phyloP scores from a whole-genome alignment of 1,140 invertebrate genomes.

The Drosophila pectinifera region DNA sequence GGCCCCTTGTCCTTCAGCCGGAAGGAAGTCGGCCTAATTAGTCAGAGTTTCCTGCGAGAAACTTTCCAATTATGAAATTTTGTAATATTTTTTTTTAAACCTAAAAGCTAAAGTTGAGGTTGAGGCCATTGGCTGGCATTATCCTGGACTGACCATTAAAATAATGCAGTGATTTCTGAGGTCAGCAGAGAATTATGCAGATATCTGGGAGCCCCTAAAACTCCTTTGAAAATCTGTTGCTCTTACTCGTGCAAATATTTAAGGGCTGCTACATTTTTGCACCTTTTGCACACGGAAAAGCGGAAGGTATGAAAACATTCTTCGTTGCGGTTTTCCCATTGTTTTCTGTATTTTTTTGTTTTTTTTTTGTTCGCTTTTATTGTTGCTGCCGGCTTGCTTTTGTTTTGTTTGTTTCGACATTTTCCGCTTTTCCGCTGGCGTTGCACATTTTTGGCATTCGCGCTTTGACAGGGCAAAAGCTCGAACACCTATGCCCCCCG shows the following conservation, averaged over 20 bases:
- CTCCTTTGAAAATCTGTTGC: constrained; percentile 69
- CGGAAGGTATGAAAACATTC: constrained; percentile 79
- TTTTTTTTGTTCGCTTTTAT: neutral
- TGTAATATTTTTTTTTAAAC: constrained; percentile 19
- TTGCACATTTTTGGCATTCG: constrained; percentile 81
- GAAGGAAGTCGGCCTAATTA: constrained; percentile 63
- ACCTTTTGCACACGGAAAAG: constrained; percentile 49
- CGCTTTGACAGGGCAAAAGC: constrained; percentile 71
- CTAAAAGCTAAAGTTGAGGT: neutral
- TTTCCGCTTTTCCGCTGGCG: constrained; percentile 60
- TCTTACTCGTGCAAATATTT: constrained; percentile 76
- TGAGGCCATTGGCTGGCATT: constrained; percentile 11
- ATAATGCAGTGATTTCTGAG: constrained; percentile 80
- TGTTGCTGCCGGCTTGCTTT: constrained; percentile 2
- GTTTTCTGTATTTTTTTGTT: constrained; percentile 55
- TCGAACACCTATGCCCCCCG: neutral
- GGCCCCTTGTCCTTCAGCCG: constrained; percentile 23
- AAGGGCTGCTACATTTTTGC: constrained; percentile 81
- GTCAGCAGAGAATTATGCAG: constrained; percentile 68
- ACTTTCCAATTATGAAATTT: constrained; percentile 70
- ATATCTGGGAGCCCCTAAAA: constrained; percentile 18
- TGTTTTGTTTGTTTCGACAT: constrained; percentile 41
- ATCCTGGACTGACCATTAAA: constrained; percentile 56
- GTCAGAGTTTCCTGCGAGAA: constrained; percentile 28
- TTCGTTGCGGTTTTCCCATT: constrained; percentile 77